Percentiles rank a stretch among this genome's conserved stretches.
These are phyloP conservation scores for Acleris literana DNA, from an alignment of 2,888 invertebrate genomes.

Conservation along the genomic window DNA sequence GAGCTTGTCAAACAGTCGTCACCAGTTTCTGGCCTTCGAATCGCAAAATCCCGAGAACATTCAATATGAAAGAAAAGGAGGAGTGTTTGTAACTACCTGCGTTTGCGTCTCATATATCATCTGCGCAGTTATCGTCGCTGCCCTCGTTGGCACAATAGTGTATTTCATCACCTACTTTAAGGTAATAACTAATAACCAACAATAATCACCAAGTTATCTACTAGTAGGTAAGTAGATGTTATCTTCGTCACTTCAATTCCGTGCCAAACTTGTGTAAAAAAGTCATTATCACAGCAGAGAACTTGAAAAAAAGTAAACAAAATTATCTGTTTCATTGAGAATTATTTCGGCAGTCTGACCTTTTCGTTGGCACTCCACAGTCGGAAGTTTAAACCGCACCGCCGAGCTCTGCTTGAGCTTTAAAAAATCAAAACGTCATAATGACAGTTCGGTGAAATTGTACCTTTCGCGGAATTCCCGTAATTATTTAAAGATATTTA, in stretches of 20 bases:
- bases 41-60: constrained; percentile 78
- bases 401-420: constrained; percentile 9
- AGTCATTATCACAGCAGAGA: constrained; percentile 20
- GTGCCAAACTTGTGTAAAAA: constrained; percentile 12
- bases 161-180: constrained; percentile 74
- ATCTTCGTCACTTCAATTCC: constrained; percentile 15
- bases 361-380: constrained; percentile 26
- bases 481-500: constrained; percentile 20
- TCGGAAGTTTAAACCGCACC: constrained; percentile 33
- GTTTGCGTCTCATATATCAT: constrained; percentile 76
- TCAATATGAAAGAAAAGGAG: constrained; percentile 83
- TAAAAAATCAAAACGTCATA: constrained; percentile 40
- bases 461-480: constrained; percentile 19
- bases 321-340: constrained; percentile 30
- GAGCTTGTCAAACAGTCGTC: constrained; percentile 80
- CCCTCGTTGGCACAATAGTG: constrained; percentile 70
- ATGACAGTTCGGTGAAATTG: constrained; percentile 35
- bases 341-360: constrained; percentile 23
- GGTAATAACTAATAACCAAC: constrained; percentile 47
- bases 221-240: constrained; percentile 5
- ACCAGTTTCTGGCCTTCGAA: constrained; percentile 85
- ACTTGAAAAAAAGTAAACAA: constrained; percentile 27
- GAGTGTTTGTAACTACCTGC: constrained; percentile 85
- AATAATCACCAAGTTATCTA: constrained; percentile 6
- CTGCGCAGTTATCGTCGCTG: constrained; percentile 62